Percentiles rank a stretch among this genome's conserved stretches.
These are phyloP conservation scores for Oostethus manadensis DNA, from an alignment of 2,113 vertebrate genomes.

Conservation along the genomic window DNA sequence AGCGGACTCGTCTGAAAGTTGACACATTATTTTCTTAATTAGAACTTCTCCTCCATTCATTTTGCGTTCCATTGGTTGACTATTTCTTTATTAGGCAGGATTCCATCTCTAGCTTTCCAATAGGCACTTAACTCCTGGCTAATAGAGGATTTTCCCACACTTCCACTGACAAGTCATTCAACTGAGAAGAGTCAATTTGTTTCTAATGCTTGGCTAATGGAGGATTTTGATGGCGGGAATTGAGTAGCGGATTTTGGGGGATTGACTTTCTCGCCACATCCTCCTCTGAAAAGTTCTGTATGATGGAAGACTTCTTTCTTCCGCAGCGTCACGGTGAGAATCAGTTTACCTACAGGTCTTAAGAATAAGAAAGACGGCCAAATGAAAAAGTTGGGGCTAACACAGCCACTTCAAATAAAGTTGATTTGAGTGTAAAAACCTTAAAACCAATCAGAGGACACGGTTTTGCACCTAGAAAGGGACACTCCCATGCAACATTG, in stretches of 20 bases:
- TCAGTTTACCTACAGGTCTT: conserved; percentile 33
- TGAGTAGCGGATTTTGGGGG: conserved; percentile 58
- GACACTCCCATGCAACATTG: conserved; percentile 29
- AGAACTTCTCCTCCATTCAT: conserved; percentile 68
- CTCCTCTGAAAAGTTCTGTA: conserved; percentile 46
- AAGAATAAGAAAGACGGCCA: conserved; percentile 6
- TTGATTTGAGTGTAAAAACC: conserved; percentile 29
- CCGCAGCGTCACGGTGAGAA: conserved; percentile 26
- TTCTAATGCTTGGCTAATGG: conserved; percentile 77
- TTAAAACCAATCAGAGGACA: conserved; percentile 27
- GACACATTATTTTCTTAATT: conserved; percentile 75
- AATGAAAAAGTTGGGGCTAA: conserved; percentile 36
- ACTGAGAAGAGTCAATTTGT: conserved; percentile 75
- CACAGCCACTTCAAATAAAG: conserved; percentile 22
- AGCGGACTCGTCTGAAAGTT: conserved; percentile 60
- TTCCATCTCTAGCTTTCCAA: conserved; percentile 73
- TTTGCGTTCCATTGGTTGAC: conserved; percentile 69
- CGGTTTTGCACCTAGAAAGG: conserved; percentile 18
- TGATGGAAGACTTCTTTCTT: conserved; percentile 31
- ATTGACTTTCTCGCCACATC: conserved; percentile 54
- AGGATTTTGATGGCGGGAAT: conserved; percentile 66
- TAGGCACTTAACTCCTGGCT: conserved; percentile 74
- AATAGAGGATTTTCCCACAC: conserved; percentile 77
- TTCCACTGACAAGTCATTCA: conserved; percentile 69
- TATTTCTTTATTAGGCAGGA: conserved; percentile 74